Base-by-base conservation (phyloP, 1,140 invertebrate genomes). In the Ylistrum balloti region DNA sequence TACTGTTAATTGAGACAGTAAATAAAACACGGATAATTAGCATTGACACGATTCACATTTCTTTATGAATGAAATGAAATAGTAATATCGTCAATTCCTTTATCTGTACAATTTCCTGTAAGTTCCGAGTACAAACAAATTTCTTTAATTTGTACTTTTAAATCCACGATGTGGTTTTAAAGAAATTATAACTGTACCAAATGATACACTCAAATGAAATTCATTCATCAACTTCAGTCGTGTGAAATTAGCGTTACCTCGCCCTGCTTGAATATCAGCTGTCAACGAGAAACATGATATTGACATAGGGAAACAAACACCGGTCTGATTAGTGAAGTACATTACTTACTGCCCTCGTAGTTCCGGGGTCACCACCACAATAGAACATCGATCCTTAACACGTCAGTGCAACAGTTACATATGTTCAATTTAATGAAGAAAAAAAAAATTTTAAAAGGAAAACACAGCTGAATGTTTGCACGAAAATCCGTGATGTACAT, bases 221-320 rank as follows among this genome's bases (percentile, higher is more conserved):
- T 28, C 56, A 11, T 74, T 74, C 56, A 74, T 28, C 5, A 28
- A 74, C n/a, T 28, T 28, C n/a, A 28, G 1, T 7, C 56, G n/a
- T 74, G 56, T 74, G 56, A 74, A 74, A 5, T 28, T 0, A 74
- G 28, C 56, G 56, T 74, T 74, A 74, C n/a, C 22, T 74, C 56
- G 56, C 56, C 56, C 56, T 74, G 5, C 22, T 74, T 74, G 56
- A 28, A 74, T 74, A 74, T 74, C 56, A 74, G 56, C 56, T 74
- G 56, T 74, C 56, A 74, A 9, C 22, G 56, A n/a, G 56, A 74
- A 22, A 74, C 5, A n/a, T 74, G 56, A 74, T 28, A 74, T 74
- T n/a, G 56, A 74, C 56, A 74, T 28, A 1, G 45, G n/a, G 13
- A 48, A 9, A 48, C 45, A 5, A 20, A 48, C 45, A 48, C 20